Conservation (phyloP, 2,113 vertebrate genomes). For the Oryzias curvinotus region DNA sequence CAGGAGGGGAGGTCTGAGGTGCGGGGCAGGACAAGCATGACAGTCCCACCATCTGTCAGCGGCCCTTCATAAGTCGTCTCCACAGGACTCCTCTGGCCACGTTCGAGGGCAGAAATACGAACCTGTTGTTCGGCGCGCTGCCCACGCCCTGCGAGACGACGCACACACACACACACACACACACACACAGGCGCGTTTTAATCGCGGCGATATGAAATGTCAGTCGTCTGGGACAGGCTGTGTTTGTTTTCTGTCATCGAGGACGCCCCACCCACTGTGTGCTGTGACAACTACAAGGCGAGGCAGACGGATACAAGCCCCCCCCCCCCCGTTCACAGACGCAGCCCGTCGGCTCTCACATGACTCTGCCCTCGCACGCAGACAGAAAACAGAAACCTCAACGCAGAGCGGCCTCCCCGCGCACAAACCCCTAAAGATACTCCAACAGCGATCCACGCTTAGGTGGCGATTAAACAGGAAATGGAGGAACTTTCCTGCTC, state of each 20-base stretch:
- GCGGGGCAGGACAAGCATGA: constrained; percentile 44
- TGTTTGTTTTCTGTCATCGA: constrained; percentile 55
- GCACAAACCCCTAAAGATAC: constrained; percentile 6
- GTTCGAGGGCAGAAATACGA: constrained; percentile 26
- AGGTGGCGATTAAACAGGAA: constrained; percentile 49
- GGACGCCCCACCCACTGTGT: constrained; percentile 46
- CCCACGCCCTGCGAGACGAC: constrained; percentile 22
- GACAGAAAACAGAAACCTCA: constrained; percentile 45
- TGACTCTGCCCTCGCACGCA: constrained; percentile 48
- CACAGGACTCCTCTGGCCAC: constrained; percentile 27
- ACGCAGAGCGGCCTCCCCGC: background rate
- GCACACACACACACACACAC: background rate
- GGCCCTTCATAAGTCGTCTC: constrained; percentile 48
- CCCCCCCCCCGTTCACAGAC: constrained; percentile 43
- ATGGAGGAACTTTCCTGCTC: constrained; percentile 29
- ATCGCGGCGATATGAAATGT: constrained; percentile 43
- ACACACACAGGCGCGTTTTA: constrained; percentile 31
- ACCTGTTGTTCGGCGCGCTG: constrained; percentile 12
- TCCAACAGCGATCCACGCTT: constrained; percentile 15
- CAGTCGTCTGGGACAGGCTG: constrained; percentile 38
- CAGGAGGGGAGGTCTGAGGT: constrained; percentile 33
- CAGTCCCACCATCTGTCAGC: constrained; percentile 47
- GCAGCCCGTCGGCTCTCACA: constrained; percentile 34
- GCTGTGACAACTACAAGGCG: constrained; percentile 46
- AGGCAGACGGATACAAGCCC: constrained; percentile 33